phyloP scores from a whole-genome alignment of 1,140 invertebrate species.

The Meloidogyne hapla region DNA sequence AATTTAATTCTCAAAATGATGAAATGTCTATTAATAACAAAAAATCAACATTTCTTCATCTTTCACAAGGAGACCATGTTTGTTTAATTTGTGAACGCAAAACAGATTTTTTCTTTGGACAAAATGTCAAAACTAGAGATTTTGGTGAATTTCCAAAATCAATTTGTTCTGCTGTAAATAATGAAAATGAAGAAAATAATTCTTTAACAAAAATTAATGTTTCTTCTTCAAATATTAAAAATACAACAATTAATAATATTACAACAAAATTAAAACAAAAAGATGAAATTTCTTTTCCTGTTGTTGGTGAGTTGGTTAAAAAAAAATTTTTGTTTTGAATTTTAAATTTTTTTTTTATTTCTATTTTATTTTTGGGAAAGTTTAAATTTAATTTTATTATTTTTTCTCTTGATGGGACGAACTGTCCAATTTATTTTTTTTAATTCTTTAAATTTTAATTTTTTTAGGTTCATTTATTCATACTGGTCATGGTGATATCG shows the following conservation, averaged over 20 bases:
- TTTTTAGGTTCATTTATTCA: slow-evolving; percentile 51
- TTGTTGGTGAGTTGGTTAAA: slow-evolving; percentile 19
- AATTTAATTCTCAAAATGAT: neutral
- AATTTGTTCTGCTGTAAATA: neutral
- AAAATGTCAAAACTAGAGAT: neutral
- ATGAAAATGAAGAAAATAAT: neutral
- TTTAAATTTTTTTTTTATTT: neutral
- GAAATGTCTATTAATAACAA: neutral
- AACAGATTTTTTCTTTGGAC: neutral
- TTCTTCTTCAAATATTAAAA: too few relatives aligned
- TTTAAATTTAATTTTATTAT: too few relatives aligned
- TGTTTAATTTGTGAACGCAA: neutral
- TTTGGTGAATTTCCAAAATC: neutral
- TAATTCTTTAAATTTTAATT: neutral
- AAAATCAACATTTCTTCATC: neutral
- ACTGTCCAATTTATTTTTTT: slow-evolving; percentile 7
- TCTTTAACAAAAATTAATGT: neutral
- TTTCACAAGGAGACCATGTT: neutral
- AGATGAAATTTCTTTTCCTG: slow-evolving; percentile 34
- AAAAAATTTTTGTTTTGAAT: slow-evolving; percentile 27
- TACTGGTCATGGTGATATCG: slow-evolving; percentile 45
- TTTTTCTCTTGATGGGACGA: too few relatives aligned
- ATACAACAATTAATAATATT: neutral
- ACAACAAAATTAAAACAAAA: neutral
- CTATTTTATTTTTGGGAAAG: too few relatives aligned